These are phyloP conservation scores for Centrocercus urophasianus DNA, from an alignment of 2,113 vertebrate species.

Conservation along the genomic window DNA sequence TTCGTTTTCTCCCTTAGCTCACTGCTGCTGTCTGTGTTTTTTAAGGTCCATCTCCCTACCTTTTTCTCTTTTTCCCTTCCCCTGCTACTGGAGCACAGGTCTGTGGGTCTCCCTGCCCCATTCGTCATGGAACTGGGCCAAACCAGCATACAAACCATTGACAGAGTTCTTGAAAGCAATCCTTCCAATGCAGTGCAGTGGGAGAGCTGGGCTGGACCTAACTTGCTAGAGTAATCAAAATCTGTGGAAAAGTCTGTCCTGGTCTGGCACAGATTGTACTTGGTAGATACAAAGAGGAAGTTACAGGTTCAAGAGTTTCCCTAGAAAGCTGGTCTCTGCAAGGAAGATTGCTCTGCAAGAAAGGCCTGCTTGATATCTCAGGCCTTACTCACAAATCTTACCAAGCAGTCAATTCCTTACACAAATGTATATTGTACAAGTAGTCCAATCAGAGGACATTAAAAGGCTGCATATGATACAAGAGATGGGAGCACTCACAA, in stretches of 20 bases:
- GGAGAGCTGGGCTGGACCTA: background rate
- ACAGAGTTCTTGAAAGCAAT: background rate
- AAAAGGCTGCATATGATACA: background rate
- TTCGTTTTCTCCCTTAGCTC: no score
- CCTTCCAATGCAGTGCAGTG: background rate
- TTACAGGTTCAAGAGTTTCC: background rate
- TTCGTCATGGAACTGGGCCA: no score
- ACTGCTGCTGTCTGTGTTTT: no score
- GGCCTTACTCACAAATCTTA: background rate
- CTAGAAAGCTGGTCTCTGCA: background rate
- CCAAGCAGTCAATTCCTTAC: background rate
- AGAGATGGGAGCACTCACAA: background rate
- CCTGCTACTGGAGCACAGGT: no score
- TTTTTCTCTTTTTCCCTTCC: no score
- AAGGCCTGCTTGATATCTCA: background rate
- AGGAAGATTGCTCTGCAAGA: background rate
- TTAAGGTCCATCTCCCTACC: no score
- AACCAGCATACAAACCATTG: no score
- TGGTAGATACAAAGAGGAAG: background rate
- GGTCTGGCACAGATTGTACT: background rate
- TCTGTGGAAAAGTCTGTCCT: background rate
- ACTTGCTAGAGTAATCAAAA: background rate
- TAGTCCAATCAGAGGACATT: background rate
- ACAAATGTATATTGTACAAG: background rate
- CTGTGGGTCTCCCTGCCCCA: no score